phyloP scores from a whole-genome alignment of 2,113 vertebrate genomes.

The Cyprinodon variegatus region DNA sequence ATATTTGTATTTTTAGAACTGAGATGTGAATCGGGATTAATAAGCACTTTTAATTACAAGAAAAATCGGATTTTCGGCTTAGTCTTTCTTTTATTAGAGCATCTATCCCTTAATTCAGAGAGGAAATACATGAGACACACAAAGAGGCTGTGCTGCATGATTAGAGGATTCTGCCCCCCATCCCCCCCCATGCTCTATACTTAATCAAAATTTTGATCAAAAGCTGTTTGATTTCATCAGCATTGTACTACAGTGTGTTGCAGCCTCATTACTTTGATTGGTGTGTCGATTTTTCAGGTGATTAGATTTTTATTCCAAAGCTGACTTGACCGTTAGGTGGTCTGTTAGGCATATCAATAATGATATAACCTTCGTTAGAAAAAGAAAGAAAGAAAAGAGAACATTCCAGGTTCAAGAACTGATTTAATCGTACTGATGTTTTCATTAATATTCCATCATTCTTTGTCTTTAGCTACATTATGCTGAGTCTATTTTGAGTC shows the following conservation, averaged over 20 bases:
- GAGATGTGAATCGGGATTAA: background rate
- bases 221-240: conserved; percentile 23
- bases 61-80: background rate
- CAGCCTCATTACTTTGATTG: conserved; percentile 17
- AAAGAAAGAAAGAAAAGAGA: background rate
- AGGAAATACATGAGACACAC: background rate
- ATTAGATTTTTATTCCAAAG: conserved; percentile 23
- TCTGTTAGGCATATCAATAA: conserved; percentile 11
- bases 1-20: background rate
- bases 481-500: background rate
- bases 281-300: conserved; percentile 25
- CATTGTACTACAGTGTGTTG: conserved; percentile 1
- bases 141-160: background rate
- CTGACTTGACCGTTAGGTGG: conserved; percentile 6
- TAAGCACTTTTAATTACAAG: background rate
- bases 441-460: background rate
- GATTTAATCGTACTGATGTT: background rate
- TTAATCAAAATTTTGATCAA: conserved; percentile 29
- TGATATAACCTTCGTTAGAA: background rate
- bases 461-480: background rate
- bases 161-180: background rate
- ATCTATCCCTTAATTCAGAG: background rate
- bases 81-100: conserved; percentile 2
- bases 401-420: background rate
- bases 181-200: background rate